Evolutionary conservation across 2,797 vertebrate species (phyloP).

Genomic region (Sebastes itinus): DNA sequence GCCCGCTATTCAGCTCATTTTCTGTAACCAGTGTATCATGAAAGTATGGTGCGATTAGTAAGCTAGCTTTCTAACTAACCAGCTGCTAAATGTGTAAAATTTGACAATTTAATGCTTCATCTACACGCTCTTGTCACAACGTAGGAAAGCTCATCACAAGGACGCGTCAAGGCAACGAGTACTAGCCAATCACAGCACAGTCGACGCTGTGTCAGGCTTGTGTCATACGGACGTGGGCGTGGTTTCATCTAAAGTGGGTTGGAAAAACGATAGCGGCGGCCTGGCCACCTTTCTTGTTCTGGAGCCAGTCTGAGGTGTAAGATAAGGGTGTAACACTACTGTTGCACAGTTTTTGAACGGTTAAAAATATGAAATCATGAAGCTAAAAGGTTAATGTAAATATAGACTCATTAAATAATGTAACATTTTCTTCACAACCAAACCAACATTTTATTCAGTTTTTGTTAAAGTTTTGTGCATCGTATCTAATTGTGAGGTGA

Average conservation of each 20-base stretch:
- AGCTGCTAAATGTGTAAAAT: neutral
- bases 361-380: neutral
- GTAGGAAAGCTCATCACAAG: neutral
- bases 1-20: neutral
- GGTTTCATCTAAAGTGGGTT: neutral
- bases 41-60: neutral
- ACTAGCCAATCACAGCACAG: neutral
- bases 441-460: neutral
- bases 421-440: neutral
- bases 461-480: neutral
- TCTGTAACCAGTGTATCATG: neutral
- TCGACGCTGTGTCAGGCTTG: neutral
- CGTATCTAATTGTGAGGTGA: neutral
- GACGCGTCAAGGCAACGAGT: neutral
- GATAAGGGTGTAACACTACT: neutral
- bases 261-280: neutral
- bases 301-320: neutral
- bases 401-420: neutral
- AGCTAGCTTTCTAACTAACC: neutral
- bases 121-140: too few species aligned
- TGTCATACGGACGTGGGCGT: neutral
- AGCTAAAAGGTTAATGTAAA: too few species aligned
- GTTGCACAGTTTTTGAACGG: neutral
- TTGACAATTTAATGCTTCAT: too few species aligned
- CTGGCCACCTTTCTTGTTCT: neutral